These are phyloP conservation scores for Stichopus horrens DNA, from an alignment of 53 echinoderm and acorn worm species.

Conservation along the genomic window DNA sequence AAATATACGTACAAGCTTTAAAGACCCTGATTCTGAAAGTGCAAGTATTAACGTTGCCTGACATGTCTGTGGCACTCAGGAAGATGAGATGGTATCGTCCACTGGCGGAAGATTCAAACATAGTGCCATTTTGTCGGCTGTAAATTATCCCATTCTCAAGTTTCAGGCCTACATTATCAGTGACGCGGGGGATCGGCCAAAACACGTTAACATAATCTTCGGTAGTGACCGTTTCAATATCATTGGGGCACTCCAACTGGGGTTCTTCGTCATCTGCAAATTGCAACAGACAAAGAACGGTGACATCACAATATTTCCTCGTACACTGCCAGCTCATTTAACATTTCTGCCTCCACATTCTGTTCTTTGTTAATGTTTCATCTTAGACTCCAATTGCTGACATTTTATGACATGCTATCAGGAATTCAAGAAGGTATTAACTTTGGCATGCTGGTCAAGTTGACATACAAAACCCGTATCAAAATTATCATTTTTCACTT, in stretches of 20 bases:
- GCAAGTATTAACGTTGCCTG: slow-evolving; percentile 23
- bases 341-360: neutral
- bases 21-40: slow-evolving; percentile 35
- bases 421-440: too few relatives aligned
- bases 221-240: slow-evolving; percentile 38
- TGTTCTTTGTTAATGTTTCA: neutral
- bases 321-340: neutral
- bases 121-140: slow-evolving; percentile 26
- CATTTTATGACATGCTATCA: too few relatives aligned
- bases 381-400: too few relatives aligned
- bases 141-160: slow-evolving; percentile 21
- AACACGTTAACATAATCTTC: slow-evolving; percentile 30
- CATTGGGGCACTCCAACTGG: slow-evolving; percentile 40
- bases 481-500: too few relatives aligned
- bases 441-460: too few relatives aligned
- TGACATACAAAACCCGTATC: too few relatives aligned
- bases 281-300: slow-evolving; percentile 43
- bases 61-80: slow-evolving; percentile 11
- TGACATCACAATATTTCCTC: neutral
- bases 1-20: slow-evolving; percentile 42
- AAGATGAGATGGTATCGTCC: slow-evolving; percentile 39
- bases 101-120: slow-evolving; percentile 12
- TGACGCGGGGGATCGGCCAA: slow-evolving; percentile 29
- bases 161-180: slow-evolving; percentile 43
- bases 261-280: slow-evolving; percentile 32